Evolutionary conservation across 2,113 vertebrate species (phyloP).

Genomic region (Xenopus laevis): DNA sequence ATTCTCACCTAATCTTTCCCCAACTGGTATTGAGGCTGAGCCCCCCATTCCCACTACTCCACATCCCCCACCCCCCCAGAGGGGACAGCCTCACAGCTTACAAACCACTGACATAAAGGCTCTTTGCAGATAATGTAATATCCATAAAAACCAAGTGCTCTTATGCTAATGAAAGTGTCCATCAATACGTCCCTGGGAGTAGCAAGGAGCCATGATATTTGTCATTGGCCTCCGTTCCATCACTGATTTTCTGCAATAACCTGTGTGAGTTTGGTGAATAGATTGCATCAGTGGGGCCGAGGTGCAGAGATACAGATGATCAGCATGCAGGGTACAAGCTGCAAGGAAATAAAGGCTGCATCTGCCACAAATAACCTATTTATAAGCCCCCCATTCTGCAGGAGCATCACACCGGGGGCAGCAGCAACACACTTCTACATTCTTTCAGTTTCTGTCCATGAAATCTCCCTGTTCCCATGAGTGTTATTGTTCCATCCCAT

Average conservation of each 20-base stretch:
- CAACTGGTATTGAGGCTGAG: too few relatives aligned
- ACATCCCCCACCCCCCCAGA: too few relatives aligned
- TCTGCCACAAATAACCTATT: not conserved
- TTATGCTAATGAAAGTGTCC: too few relatives aligned
- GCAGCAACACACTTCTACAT: not conserved
- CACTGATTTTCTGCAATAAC: not conserved
- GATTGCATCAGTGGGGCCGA: not conserved
- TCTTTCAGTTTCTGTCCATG: slow-evolving; percentile 20
- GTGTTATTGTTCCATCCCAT: slow-evolving; percentile 28
- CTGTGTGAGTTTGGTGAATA: not conserved
- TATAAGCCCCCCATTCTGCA: not conserved
- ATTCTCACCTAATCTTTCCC: too few relatives aligned
- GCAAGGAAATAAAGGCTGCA: not conserved
- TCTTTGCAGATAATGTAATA: too few relatives aligned
- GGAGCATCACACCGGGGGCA: not conserved
- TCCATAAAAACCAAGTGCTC: too few relatives aligned
- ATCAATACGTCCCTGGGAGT: too few relatives aligned
- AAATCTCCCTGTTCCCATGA: slow-evolving; percentile 18
- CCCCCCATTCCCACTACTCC: too few relatives aligned
- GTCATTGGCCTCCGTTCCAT: too few relatives aligned
- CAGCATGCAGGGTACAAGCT: not conserved
- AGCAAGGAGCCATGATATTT: too few relatives aligned
- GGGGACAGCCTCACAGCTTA: too few relatives aligned
- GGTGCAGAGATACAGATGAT: not conserved
- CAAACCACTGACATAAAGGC: too few relatives aligned